Conservation (phyloP, 2,113 vertebrate genomes). For the Neodon shergylaensis region DNA sequence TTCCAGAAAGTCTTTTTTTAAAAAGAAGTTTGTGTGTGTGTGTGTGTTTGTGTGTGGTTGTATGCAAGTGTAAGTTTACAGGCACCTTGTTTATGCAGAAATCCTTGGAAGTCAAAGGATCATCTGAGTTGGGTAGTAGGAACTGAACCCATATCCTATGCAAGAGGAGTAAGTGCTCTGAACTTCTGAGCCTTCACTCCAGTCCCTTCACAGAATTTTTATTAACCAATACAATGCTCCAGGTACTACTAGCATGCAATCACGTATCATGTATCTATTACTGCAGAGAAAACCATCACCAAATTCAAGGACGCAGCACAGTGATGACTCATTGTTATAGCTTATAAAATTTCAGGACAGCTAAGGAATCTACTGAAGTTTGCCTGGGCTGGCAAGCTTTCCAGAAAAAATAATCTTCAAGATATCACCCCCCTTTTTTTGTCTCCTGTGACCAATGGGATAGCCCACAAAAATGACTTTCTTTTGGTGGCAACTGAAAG, state of each 20-base stretch:
- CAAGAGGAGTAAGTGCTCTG: neutral
- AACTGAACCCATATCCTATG: neutral
- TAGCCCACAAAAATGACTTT: neutral
- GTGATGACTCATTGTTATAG: neutral
- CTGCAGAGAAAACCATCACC: neutral
- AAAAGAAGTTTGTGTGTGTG: neutral
- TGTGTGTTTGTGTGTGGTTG: neutral
- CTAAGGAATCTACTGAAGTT: neutral
- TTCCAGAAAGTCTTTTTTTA: neutral
- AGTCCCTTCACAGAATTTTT: neutral
- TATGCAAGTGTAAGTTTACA: too few species aligned
- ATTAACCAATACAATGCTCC: neutral
- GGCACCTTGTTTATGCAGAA: neutral
- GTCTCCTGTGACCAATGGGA: neutral
- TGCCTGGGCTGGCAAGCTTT: neutral
- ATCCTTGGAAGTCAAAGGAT: neutral
- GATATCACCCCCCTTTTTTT: neutral
- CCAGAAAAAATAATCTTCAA: neutral
- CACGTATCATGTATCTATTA: neutral
- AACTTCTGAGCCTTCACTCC: neutral
- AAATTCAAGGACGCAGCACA: neutral
- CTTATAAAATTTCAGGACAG: neutral
- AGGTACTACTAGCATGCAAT: neutral
- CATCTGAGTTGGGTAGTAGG: neutral
- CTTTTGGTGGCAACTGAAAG: neutral